Conservation (phyloP, 64 coral and sea anemone species). For the Platygyra sinensis region DNA sequence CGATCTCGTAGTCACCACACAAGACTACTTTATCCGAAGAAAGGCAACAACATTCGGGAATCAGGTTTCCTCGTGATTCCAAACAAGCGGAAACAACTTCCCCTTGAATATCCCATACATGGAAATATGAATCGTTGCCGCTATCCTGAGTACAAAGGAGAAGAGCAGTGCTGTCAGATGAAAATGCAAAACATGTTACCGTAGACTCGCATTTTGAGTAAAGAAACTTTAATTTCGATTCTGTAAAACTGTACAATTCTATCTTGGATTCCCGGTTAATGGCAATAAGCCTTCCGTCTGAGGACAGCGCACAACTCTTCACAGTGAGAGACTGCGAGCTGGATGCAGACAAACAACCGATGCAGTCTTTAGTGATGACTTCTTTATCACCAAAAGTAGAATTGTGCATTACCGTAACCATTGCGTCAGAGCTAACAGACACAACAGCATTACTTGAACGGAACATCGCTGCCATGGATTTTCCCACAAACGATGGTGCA, state of each 20-base stretch:
- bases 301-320: not conserved
- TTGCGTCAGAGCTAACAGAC: not conserved
- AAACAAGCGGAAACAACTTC: not conserved
- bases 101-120: not conserved
- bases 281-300: not conserved
- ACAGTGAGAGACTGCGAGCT: not conserved
- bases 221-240: not conserved
- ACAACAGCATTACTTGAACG: not conserved
- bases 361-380: not conserved
- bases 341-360: not conserved
- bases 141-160: not conserved
- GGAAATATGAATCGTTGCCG: not conserved
- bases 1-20: not conserved
- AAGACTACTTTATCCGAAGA: not conserved
- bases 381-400: not conserved
- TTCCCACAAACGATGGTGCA: not conserved
- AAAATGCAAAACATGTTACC: not conserved
- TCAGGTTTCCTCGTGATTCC: not conserved
- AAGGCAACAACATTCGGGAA: not conserved
- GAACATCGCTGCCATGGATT: not conserved
- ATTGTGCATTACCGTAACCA: not conserved
- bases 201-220: not conserved
- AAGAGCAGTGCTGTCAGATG: not conserved
- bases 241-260: not conserved
- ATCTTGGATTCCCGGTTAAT: not conserved